phyloP scores from a whole-genome alignment of 1,140 invertebrate genomes.

The Cyclina sinensis region DNA sequence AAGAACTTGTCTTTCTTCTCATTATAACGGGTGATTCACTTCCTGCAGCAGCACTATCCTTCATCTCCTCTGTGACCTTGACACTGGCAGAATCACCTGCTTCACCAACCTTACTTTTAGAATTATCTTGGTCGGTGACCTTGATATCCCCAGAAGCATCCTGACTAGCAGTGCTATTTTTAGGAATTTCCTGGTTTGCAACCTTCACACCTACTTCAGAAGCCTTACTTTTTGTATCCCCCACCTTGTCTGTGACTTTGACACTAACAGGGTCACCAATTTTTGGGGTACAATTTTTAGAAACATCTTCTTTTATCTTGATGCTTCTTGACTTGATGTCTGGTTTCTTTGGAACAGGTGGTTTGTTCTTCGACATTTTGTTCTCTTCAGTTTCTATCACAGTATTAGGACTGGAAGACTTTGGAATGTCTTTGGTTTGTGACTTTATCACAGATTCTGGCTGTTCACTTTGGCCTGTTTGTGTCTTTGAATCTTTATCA shows the following conservation, averaged over 20 bases:
- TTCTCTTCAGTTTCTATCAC: constrained; percentile 36
- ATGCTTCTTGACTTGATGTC: background rate
- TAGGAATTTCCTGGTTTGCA: background rate
- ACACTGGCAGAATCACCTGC: constrained; percentile 33
- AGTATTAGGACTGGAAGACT: constrained; percentile 53
- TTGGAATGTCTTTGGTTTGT: constrained; percentile 50
- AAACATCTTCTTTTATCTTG: background rate
- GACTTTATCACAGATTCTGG: constrained; percentile 53
- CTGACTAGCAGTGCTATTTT: background rate
- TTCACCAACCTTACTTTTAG: background rate
- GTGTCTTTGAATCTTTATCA: background rate
- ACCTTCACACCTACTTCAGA: background rate
- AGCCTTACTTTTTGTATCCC: background rate
- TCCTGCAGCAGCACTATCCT: background rate
- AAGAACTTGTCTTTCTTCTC: constrained; percentile 25
- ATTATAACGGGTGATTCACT: constrained; percentile 45
- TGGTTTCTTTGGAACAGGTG: constrained; percentile 16
- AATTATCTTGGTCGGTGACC: background rate
- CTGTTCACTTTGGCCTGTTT: constrained; percentile 3
- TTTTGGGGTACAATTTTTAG: background rate
- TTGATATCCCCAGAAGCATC: constrained; percentile 24
- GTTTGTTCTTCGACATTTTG: constrained; percentile 10
- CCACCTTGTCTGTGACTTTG: background rate
- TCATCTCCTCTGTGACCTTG: background rate
- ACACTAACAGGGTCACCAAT: background rate